Evolutionary conservation across 2,113 vertebrate genomes (phyloP).

Genomic region (Campylorhamphus procurvoides): DNA sequence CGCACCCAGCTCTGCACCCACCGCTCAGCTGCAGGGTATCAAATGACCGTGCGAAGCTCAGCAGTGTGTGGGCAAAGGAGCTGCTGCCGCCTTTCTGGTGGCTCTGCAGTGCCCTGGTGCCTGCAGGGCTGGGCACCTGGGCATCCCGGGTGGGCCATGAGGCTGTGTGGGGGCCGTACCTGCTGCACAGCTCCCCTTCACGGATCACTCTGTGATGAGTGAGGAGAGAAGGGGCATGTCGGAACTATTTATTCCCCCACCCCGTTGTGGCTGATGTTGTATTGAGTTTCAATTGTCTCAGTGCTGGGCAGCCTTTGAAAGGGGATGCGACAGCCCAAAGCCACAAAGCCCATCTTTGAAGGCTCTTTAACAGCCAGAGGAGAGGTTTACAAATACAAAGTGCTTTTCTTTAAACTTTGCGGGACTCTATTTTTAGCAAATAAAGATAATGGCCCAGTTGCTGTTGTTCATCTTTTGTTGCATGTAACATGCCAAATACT

Average conservation of each 20-base stretch:
- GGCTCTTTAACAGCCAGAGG: neutral
- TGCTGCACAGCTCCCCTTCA: rapidly evolving
- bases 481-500: conserved; percentile 61
- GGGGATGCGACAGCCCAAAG: neutral
- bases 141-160: rapidly evolving
- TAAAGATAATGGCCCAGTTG: conserved; percentile 71
- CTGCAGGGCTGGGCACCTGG: rapidly evolving
- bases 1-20: neutral
- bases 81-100: neutral
- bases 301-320: conserved; percentile 32
- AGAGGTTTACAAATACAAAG: conserved; percentile 44
- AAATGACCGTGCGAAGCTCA: neutral
- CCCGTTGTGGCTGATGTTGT: neutral
- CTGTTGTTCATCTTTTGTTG: conserved; percentile 71
- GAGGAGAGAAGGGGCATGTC: neutral
- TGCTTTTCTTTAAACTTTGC: conserved; percentile 48
- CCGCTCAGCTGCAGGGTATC: neutral
- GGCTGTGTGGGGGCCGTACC: neutral
- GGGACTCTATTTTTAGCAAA: conserved; percentile 66
- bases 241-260: neutral
- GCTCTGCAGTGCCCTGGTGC: neutral
- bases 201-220: neutral
- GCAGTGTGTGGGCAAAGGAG: neutral
- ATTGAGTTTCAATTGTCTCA: conserved; percentile 57
- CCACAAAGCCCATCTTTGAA: conserved; percentile 19